A percentile compares a stretch with the other conserved stretches of the same genome.
These are phyloP conservation scores for Tethea ocularis DNA, from an alignment of 2,888 invertebrate species.

Conservation along the genomic window DNA sequence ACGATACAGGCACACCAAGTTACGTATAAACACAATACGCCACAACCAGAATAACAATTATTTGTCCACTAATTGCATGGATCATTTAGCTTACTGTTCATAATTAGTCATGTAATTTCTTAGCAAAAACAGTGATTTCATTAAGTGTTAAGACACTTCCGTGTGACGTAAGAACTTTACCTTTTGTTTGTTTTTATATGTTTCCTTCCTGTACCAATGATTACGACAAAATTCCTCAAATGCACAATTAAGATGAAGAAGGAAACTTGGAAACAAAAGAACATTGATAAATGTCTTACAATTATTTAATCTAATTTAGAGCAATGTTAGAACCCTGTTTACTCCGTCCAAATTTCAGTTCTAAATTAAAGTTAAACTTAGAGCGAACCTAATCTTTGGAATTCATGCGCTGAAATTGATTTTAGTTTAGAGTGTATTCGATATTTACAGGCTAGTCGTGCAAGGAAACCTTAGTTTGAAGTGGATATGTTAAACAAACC, in stretches of 20 bases:
- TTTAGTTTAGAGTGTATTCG: neutral
- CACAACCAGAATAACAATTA: neutral
- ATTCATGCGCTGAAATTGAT: neutral
- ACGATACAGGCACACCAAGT: neutral
- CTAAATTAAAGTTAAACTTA: too few species aligned
- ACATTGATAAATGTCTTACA: too few species aligned
- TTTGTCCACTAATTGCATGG: slow-evolving; percentile 9
- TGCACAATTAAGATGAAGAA: too few species aligned
- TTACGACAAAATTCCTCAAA: neutral
- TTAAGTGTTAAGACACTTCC: slow-evolving; percentile 6
- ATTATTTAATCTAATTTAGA: too few species aligned
- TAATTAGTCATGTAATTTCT: slow-evolving; percentile 14
- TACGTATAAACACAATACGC: neutral
- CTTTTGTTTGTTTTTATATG: neutral
- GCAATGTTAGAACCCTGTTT: too few species aligned
- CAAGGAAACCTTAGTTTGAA: neutral
- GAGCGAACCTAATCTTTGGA: neutral
- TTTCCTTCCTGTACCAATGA: slow-evolving; percentile 1
- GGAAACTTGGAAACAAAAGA: too few species aligned
- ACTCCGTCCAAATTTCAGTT: too few species aligned
- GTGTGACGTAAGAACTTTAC: neutral
- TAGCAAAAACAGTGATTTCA: slow-evolving; percentile 13
- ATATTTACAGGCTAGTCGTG: neutral
- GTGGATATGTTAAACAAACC: neutral
- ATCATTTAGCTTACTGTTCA: slow-evolving; percentile 7